Conservation (phyloP, 2,888 invertebrate species). For the Abrostola triplasia region DNA sequence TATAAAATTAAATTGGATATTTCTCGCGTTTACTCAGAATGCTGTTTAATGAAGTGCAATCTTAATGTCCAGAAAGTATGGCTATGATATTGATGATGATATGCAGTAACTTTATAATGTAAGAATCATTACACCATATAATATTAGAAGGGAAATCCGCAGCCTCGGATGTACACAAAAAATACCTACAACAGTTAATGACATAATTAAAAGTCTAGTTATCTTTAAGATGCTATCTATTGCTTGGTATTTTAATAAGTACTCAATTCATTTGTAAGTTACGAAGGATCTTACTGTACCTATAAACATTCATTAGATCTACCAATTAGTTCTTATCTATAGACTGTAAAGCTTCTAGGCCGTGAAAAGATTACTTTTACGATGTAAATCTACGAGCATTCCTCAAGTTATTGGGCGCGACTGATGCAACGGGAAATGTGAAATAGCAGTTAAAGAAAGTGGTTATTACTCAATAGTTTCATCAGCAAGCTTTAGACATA, state of each 20-base stretch:
- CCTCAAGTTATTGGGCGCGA: constrained; percentile 18
- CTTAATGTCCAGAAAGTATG: background rate
- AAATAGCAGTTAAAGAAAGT: background rate
- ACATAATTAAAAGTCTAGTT: background rate
- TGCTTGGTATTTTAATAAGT: constrained; percentile 15
- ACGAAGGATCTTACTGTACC: constrained; percentile 38
- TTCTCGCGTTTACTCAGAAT: background rate
- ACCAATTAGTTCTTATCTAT: constrained; percentile 34
- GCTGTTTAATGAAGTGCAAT: background rate
- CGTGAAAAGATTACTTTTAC: constrained; percentile 14
- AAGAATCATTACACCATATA: constrained; percentile 1
- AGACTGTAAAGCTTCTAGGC: constrained; percentile 23
- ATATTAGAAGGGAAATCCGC: constrained; percentile 3
- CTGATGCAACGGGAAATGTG: constrained; percentile 12
- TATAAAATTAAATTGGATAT: constrained; percentile 6
- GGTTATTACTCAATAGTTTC: background rate
- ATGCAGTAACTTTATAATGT: constrained; percentile 1
- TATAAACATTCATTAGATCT: constrained; percentile 27
- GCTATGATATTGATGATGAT: background rate
- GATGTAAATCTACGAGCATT: constrained; percentile 28
- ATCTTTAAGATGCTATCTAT: constrained; percentile 15
- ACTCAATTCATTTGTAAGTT: constrained; percentile 19
- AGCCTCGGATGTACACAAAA: constrained; percentile 1
- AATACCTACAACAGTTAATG: background rate
- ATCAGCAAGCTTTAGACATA: too few species aligned